Conservation (phyloP, 1,140 invertebrate species). For the Leguminivora glycinivorella region DNA sequence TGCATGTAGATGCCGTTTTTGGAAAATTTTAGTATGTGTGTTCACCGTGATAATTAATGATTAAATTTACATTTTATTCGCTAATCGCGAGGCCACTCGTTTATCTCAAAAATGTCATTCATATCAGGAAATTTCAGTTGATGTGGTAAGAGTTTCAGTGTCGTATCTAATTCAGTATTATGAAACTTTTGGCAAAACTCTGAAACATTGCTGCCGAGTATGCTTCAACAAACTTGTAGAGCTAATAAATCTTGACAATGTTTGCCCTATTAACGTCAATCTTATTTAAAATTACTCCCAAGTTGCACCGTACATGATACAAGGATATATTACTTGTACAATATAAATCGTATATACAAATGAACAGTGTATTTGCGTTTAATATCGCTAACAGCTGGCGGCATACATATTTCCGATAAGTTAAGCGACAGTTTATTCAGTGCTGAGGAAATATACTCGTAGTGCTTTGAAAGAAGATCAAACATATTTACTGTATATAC, state of each 20-base stretch:
- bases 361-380: slow-evolving; percentile 31
- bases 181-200: background rate
- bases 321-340: slow-evolving; percentile 7
- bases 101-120: too few species aligned
- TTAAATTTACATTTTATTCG: too few species aligned
- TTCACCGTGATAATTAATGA: too few species aligned
- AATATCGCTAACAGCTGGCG: slow-evolving; percentile 27
- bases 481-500: background rate
- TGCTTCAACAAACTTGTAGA: background rate
- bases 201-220: background rate
- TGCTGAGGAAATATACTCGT: slow-evolving; percentile 30
- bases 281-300: background rate
- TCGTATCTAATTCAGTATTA: background rate
- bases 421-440: background rate
- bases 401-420: slow-evolving; percentile 33
- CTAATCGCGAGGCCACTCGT: too few species aligned
- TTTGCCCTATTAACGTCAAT: slow-evolving; percentile 16
- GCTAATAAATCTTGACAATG: slow-evolving; percentile 16
- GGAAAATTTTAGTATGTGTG: too few species aligned
- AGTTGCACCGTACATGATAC: slow-evolving; percentile 3
- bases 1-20: too few species aligned
- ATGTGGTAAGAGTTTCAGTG: background rate
- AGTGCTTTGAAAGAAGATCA: slow-evolving; percentile 9
- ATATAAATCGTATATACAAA: background rate
- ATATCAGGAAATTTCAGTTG: too few species aligned